Evolutionary conservation across 1,140 invertebrate species (phyloP), one percentile per base, ranked within the genome.

Genomic region (Gryllus bimaculatus): DNA sequence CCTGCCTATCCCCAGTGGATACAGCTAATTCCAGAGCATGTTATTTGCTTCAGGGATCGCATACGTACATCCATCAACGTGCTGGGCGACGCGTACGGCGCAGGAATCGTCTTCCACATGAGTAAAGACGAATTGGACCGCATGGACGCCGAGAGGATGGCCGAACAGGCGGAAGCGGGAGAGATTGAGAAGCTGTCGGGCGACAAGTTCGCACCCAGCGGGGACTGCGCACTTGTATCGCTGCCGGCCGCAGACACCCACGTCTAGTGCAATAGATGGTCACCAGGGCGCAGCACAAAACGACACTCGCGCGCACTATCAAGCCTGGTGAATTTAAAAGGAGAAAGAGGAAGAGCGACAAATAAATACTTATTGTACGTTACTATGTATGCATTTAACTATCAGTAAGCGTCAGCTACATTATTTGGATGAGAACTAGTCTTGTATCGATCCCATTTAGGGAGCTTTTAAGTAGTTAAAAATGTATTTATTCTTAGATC

Each of bases 21-120:
- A 39, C 26, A 39, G 26, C 26, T 39, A 39, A 39, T 39, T 39
- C 5, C 26, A 39, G 26, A 39, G 26, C 26, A 39, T 39, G 26
- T 66, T 66, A 66, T 75, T 39, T 77, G 10, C 21, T 82, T 8
- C 80, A 88, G 87, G 20, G 87, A 88, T 82, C 85, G 85, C 87
- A 92, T 95, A 82, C 89, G 94, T 78, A 95, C 94, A 7, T 91
- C 93, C 78, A 92, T 94, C 80, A 95, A 95, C 83, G 93, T 95
- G 15, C 85, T 93, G 73, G 94, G 94, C 26, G 94, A 95, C 85
- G 91, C 92, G 66, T 90, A 92, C 81, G 94, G 94, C 7, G 93
- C 93, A 8, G 94, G 93, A 26, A 92, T 95, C 79, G 93, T 95
- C 8, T 89, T 94, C 82, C 90, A 94, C 81, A 85, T 94, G 74